These are phyloP conservation scores for Pectinophora gossypiella DNA, from an alignment of 1,140 invertebrate genomes.

Conservation along the genomic window DNA sequence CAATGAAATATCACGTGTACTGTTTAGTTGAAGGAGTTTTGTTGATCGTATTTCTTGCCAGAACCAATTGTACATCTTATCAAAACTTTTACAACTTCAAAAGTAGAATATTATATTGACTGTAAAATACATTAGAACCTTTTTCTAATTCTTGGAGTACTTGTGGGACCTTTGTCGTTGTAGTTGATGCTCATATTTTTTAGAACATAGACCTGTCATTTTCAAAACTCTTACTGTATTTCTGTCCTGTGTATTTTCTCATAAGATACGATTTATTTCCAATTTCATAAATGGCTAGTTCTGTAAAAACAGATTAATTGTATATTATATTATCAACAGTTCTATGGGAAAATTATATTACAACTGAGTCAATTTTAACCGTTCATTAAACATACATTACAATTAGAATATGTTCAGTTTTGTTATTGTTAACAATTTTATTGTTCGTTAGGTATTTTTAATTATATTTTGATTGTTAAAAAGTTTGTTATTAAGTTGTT, in stretches of 20 bases:
- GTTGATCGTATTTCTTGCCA: too few species aligned
- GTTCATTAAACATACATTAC: constrained; percentile 21
- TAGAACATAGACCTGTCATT: too few species aligned
- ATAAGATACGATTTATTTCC: neutral
- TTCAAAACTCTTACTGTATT: neutral
- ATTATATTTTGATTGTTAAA: constrained; percentile 30
- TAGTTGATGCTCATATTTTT: constrained; percentile 39
- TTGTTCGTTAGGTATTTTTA: constrained; percentile 30
- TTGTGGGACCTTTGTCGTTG: constrained; percentile 54
- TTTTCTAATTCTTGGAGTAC: constrained; percentile 44
- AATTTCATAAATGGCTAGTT: too few species aligned
- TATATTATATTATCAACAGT: neutral
- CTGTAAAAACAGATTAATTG: neutral
- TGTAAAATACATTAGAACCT: constrained; percentile 31
- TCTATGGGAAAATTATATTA: neutral
- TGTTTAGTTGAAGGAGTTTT: too few species aligned
- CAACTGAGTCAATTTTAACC: constrained; percentile 49
- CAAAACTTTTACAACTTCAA: neutral
- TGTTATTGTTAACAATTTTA: constrained; percentile 29
- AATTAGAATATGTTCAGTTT: constrained; percentile 24
- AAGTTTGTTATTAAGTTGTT: constrained; percentile 31
- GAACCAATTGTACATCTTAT: too few species aligned
- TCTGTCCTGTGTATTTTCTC: neutral
- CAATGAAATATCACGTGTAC: too few species aligned
- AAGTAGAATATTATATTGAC: constrained; percentile 3